A percentile compares a stretch with the other conserved stretches of the same genome.
phyloP scores from a whole-genome alignment of 2,113 vertebrate species.

The Furnarius figulus region DNA sequence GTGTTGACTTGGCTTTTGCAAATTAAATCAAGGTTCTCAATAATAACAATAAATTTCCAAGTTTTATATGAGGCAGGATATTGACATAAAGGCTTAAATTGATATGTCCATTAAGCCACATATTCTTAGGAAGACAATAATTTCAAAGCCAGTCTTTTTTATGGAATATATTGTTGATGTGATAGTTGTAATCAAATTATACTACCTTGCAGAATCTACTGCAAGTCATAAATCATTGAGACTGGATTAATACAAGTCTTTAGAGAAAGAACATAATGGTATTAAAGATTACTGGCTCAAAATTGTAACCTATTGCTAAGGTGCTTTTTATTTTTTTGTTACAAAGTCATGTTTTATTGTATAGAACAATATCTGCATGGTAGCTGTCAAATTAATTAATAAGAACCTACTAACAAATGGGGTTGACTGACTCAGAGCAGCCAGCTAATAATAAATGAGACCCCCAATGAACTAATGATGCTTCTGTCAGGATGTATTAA shows the following conservation, averaged over 20 bases:
- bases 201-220: not conserved
- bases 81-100: not conserved
- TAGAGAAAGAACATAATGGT: not conserved
- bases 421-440: not conserved
- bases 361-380: not conserved
- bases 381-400: not conserved
- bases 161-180: not conserved
- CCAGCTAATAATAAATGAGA: not conserved
- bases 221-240: not conserved
- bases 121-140: not conserved
- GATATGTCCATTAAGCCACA: not conserved
- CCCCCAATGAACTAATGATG: not conserved
- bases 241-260: not conserved
- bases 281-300: not conserved
- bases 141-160: not conserved
- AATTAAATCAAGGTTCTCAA: constrained; percentile 2
- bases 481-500: not conserved
- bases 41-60: not conserved
- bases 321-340: not conserved
- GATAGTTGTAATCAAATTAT: not conserved
- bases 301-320: not conserved
- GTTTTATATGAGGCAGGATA: not conserved
- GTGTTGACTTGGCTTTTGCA: not conserved
- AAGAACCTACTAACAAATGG: not conserved
- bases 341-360: not conserved